Conservation (phyloP, 2,113 vertebrate genomes). For the Patagioenas fasciata region DNA sequence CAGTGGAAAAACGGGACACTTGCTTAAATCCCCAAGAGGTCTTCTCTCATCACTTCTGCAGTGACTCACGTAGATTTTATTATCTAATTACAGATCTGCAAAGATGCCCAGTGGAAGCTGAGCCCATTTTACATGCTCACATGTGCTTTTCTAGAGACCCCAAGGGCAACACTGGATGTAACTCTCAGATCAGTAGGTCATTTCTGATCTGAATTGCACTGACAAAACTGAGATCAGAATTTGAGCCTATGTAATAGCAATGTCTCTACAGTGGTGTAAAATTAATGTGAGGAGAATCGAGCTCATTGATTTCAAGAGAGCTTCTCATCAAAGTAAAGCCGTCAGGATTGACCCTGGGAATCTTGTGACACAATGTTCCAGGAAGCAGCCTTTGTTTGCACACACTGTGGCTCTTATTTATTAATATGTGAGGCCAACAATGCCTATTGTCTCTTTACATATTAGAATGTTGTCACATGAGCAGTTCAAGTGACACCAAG, state of each 20-base stretch:
- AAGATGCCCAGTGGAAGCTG: not conserved
- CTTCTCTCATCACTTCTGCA: not conserved
- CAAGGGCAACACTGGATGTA: rapidly evolving
- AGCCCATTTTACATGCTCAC: not conserved
- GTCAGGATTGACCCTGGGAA: slow-evolving; percentile 48
- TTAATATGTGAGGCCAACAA: slow-evolving; percentile 63
- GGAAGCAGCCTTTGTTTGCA: slow-evolving; percentile 73
- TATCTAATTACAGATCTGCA: not conserved
- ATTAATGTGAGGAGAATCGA: not conserved
- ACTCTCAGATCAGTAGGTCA: not conserved
- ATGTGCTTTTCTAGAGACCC: not conserved
- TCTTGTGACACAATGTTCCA: slow-evolving; percentile 71
- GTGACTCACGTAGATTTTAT: not conserved
- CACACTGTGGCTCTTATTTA: slow-evolving; percentile 67
- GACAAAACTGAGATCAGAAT: not conserved
- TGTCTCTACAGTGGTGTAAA: not conserved
- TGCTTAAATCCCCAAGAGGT: not conserved
- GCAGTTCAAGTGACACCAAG: slow-evolving; percentile 61
- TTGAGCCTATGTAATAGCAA: not conserved
- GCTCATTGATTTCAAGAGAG: slow-evolving; percentile 9
- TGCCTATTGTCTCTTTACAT: slow-evolving; percentile 63
- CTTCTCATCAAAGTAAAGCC: not conserved
- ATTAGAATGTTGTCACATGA: slow-evolving; percentile 64
- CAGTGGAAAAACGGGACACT: not conserved
- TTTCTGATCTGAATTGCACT: not conserved